phyloP scores from a whole-genome alignment of 2,888 invertebrate genomes.

The Zeuzera pyrina region DNA sequence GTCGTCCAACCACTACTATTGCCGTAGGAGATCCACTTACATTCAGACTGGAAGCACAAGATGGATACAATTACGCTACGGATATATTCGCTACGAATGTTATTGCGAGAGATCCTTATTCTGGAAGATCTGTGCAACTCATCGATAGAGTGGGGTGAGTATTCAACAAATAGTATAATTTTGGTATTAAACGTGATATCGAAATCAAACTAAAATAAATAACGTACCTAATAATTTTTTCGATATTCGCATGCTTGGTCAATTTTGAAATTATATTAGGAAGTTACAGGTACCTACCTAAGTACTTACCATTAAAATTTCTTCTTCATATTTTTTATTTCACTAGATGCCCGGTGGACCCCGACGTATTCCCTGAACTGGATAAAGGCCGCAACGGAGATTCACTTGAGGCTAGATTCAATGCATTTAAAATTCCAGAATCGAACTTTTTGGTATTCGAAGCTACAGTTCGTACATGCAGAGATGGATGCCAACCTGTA shows the following conservation, averaged over 20 bases:
- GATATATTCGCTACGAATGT: conserved; percentile 96
- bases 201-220: conserved; percentile 3
- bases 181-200: background rate
- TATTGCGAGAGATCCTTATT: conserved; percentile 92
- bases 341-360: conserved; percentile 89
- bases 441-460: conserved; percentile 95
- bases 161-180: background rate
- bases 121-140: conserved; percentile 89
- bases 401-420: conserved; percentile 91
- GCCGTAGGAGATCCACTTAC: conserved; percentile 94
- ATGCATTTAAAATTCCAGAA: conserved; percentile 95
- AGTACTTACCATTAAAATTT: too few species aligned
- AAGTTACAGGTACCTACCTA: too few species aligned
- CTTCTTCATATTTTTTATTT: too few species aligned
- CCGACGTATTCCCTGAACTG: conserved; percentile 92
- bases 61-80: conserved; percentile 88
- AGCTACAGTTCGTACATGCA: conserved; percentile 90
- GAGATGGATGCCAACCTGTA: conserved; percentile 91
- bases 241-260: background rate
- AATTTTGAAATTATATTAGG: too few species aligned
- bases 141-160: conserved; percentile 91
- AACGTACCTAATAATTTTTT: conserved; percentile 2
- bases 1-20: conserved; percentile 92
- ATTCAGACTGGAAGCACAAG: conserved; percentile 90
- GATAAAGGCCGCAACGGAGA: conserved; percentile 89